Evolutionary conservation across 2,797 vertebrate species (phyloP).

Genomic region (Hippopotamyrus pictus): DNA sequence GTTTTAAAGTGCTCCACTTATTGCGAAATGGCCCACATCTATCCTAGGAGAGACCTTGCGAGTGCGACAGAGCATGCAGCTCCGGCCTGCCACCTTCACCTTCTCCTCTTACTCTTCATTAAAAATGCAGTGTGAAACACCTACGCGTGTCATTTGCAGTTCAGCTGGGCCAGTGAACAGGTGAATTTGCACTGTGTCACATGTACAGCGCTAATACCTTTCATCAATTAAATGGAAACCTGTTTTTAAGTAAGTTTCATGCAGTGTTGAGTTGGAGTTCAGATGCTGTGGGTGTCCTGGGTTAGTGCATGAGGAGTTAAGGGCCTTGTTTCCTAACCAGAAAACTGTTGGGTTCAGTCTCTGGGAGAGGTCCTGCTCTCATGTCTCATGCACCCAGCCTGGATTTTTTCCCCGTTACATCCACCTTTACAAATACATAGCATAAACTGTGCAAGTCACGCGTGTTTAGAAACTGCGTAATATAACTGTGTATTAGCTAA

Average conservation of each 20-base stretch:
- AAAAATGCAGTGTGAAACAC: not conserved
- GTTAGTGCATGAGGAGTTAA: conserved; percentile 14
- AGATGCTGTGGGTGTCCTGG: not conserved
- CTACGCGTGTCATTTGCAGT: not conserved
- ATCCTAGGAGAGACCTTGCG: not conserved
- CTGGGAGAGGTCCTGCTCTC: not conserved
- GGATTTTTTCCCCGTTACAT: not conserved
- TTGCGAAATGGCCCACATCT: not conserved
- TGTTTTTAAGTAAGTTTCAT: not conserved
- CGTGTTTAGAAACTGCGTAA: not conserved
- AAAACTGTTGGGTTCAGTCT: not conserved
- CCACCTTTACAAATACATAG: not conserved
- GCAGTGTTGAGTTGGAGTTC: not conserved
- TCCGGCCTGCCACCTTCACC: not conserved
- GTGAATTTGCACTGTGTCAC: not conserved
- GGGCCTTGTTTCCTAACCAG: not conserved
- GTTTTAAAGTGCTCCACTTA: not conserved
- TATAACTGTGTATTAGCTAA: not conserved
- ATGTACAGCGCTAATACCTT: not conserved
- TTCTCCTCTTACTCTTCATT: not conserved
- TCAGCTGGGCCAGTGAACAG: not conserved
- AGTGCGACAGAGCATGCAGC: not conserved
- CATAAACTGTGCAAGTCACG: not conserved
- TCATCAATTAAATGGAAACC: not conserved
- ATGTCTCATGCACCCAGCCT: not conserved